Percentiles rank a stretch among this genome's conserved stretches.
phyloP scores from a whole-genome alignment of 2,113 vertebrate genomes.

The Pseudorectes ferrugineus region DNA sequence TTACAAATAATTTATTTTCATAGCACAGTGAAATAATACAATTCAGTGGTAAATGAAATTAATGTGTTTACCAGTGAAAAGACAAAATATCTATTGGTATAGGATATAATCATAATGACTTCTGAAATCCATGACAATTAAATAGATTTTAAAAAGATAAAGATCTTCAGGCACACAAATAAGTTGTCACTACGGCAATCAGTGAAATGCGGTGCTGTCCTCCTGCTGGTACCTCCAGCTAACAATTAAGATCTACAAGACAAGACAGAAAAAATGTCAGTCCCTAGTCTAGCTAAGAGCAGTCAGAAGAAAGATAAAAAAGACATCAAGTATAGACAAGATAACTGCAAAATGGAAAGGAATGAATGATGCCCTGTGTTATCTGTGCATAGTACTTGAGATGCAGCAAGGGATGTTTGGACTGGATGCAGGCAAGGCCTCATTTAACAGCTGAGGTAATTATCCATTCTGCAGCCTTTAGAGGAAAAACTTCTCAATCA shows the following conservation, averaged over 20 bases:
- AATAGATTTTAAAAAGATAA: background rate
- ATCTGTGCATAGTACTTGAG: background rate
- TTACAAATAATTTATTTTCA: background rate
- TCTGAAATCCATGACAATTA: background rate
- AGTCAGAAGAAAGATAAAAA: background rate
- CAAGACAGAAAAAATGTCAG: background rate
- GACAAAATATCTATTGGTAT: background rate
- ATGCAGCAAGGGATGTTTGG: background rate
- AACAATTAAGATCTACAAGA: background rate
- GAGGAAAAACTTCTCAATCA: background rate
- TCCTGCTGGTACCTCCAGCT: background rate
- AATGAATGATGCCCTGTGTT: background rate
- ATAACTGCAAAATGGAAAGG: background rate
- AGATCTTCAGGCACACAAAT: background rate
- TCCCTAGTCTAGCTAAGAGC: background rate
- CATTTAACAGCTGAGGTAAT: background rate
- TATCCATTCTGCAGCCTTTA: background rate
- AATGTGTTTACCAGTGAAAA: background rate
- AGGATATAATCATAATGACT: background rate
- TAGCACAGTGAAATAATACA: background rate
- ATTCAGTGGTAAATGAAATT: background rate
- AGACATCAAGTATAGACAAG: background rate
- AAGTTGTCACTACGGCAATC: background rate
- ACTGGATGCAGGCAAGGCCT: background rate
- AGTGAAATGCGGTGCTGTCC: background rate